Conservation (phyloP, 92 coral and sea anemone species). For the Pocillopora meandrina region DNA sequence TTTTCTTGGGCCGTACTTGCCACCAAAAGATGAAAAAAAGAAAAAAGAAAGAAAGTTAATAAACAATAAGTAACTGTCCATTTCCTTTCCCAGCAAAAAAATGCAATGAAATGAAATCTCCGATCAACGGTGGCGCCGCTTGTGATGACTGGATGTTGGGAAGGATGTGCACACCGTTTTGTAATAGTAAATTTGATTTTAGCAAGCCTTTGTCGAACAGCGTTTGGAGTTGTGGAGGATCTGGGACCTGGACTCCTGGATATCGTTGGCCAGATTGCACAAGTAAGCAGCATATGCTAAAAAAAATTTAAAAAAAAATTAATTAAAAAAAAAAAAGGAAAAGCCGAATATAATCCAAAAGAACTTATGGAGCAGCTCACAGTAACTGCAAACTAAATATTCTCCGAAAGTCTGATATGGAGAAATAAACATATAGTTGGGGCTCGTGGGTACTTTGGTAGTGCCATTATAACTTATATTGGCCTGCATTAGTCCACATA, state of each 20-base stretch:
- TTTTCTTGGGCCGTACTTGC: background rate
- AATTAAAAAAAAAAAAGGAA: too few relatives aligned
- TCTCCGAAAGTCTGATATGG: too few relatives aligned
- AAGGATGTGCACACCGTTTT: conserved; percentile 34
- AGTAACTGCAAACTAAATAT: too few relatives aligned
- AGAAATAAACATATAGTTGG: too few relatives aligned
- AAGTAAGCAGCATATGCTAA: conserved; percentile 10
- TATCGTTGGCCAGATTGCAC: conserved; percentile 56
- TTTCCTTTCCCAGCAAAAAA: conserved; percentile 30
- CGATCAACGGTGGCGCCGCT: conserved; percentile 48
- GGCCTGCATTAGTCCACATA: too few relatives aligned
- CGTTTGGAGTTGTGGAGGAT: conserved; percentile 52
- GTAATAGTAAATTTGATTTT: conserved; percentile 49
- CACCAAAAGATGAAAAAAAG: background rate
- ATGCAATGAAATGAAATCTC: conserved; percentile 32
- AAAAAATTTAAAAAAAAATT: too few relatives aligned
- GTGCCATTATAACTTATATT: too few relatives aligned
- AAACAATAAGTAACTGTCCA: background rate
- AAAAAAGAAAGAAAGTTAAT: too few relatives aligned
- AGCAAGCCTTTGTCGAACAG: background rate
- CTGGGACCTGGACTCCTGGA: conserved; percentile 48
- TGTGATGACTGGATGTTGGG: conserved; percentile 54
- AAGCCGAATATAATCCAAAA: too few relatives aligned
- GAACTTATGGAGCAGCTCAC: too few relatives aligned
- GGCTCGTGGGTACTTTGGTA: too few relatives aligned